phyloP scores from a whole-genome alignment of 2,888 invertebrate species.

The Synanthedon vespiformis region DNA sequence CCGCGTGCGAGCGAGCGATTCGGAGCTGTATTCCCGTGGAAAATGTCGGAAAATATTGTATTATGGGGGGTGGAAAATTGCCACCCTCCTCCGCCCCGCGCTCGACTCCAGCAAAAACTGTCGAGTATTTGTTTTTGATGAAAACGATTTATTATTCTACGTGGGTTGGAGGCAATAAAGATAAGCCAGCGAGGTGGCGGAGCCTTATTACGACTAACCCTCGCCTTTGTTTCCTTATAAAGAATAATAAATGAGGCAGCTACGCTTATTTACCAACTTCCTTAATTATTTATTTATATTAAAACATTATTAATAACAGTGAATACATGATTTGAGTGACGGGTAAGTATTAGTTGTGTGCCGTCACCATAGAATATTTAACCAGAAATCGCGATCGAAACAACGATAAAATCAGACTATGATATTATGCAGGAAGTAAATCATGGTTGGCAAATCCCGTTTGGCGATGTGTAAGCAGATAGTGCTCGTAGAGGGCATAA shows the following conservation, averaged over 20 bases:
- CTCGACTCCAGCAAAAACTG: constrained; percentile 71
- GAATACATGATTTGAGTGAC: constrained; percentile 12
- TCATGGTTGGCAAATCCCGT: constrained; percentile 31
- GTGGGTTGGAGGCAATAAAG: constrained; percentile 72
- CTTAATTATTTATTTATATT: constrained; percentile 68
- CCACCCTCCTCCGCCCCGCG: constrained; percentile 59
- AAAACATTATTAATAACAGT: constrained; percentile 59
- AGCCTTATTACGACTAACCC: constrained; percentile 72
- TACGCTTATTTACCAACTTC: constrained; percentile 68
- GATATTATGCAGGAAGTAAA: constrained; percentile 17
- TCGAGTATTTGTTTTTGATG: constrained; percentile 73
- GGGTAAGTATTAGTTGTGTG: not conserved
- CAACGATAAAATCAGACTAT: no score
- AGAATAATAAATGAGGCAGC: constrained; percentile 70
- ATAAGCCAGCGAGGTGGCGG: constrained; percentile 71
- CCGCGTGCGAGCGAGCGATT: constrained; percentile 67
- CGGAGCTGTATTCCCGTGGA: constrained; percentile 71
- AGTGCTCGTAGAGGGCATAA: constrained; percentile 32
- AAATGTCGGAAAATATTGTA: constrained; percentile 72
- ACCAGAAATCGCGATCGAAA: no score
- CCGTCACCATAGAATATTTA: no score
- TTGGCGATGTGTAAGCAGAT: constrained; percentile 21
- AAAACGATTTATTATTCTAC: constrained; percentile 72
- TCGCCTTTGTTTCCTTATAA: constrained; percentile 72
- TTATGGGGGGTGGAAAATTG: constrained; percentile 70